Conservation (phyloP, 2,113 vertebrate genomes). For the Acinonyx jubatus region DNA sequence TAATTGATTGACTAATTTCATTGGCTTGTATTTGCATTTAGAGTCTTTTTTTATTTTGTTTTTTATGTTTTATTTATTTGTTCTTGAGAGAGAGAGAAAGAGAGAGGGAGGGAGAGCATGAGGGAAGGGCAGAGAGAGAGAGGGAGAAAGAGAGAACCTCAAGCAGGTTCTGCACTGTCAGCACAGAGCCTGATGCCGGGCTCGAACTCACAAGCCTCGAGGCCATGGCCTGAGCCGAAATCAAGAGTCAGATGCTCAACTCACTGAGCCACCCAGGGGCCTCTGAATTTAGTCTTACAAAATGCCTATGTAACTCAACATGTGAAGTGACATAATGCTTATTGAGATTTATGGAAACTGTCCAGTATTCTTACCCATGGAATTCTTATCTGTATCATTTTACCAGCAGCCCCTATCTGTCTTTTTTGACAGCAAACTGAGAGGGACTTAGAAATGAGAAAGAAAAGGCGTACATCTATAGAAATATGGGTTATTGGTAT, state of each 20-base stretch:
- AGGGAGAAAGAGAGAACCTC: too few species aligned
- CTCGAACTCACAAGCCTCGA: too few species aligned
- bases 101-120: too few species aligned
- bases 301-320: not conserved
- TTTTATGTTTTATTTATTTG: not conserved
- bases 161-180: too few species aligned
- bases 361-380: not conserved
- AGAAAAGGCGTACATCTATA: not conserved
- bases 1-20: not conserved
- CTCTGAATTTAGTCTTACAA: not conserved
- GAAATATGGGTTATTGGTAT: not conserved
- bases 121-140: too few species aligned
- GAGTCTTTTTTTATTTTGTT: not conserved
- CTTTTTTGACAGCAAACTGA: not conserved
- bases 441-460: not conserved
- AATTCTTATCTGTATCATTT: not conserved
- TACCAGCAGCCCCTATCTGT: not conserved
- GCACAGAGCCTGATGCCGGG: too few species aligned
- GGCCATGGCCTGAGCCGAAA: too few species aligned
- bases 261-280: too few species aligned
- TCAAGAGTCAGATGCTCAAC: too few species aligned
- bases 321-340: not conserved
- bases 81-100: too few species aligned
- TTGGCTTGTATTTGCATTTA: not conserved
- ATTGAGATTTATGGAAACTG: not conserved